These are phyloP conservation scores for Mimachlamys varia DNA, from an alignment of 2,888 invertebrate species.

Conservation along the genomic window DNA sequence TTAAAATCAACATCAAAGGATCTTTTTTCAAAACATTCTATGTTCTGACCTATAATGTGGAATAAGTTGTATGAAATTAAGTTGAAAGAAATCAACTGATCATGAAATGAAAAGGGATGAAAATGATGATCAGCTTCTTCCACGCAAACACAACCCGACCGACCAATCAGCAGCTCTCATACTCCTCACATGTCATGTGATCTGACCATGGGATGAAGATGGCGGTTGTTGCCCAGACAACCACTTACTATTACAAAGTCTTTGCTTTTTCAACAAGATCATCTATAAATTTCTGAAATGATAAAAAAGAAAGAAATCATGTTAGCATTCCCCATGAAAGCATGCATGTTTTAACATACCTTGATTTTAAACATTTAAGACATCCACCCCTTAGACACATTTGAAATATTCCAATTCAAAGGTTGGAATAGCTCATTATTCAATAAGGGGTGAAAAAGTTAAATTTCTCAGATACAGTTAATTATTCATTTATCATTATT, in stretches of 20 bases:
- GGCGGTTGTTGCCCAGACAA: neutral
- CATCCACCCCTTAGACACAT: too few species aligned
- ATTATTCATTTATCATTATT: neutral
- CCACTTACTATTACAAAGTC: conserved; percentile 2
- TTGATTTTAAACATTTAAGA: too few species aligned
- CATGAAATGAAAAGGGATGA: conserved; percentile 15
- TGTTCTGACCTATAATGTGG: neutral
- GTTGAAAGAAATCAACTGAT: conserved; percentile 5
- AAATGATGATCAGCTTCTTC: conserved; percentile 9
- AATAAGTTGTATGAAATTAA: neutral
- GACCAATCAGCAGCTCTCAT: conserved; percentile 2
- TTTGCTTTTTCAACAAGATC: conserved; percentile 15
- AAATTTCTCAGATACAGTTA: neutral
- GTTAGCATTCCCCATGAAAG: neutral
- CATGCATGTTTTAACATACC: neutral
- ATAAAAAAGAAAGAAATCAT: neutral
- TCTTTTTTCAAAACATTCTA: neutral
- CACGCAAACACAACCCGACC: neutral
- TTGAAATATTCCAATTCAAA: too few species aligned
- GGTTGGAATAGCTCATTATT: too few species aligned
- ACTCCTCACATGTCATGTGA: conserved; percentile 31
- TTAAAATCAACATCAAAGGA: neutral
- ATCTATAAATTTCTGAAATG: conserved; percentile 34
- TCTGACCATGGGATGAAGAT: conserved; percentile 33
- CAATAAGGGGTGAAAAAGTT: too few species aligned